Evolutionary conservation across 2,113 vertebrate species (phyloP).

Genomic region (Zeus faber): DNA sequence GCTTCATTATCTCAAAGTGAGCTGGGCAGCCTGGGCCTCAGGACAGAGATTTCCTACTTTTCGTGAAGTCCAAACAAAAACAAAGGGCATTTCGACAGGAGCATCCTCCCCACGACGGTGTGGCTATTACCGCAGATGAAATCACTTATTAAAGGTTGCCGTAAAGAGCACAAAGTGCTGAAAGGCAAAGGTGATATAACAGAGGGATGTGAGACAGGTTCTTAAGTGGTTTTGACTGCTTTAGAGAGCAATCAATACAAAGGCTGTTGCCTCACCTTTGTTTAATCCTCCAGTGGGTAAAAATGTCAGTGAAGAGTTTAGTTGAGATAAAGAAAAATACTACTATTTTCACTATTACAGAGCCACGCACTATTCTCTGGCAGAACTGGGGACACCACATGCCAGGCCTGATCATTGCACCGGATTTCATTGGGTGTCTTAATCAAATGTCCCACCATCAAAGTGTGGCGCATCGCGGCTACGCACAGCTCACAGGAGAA

Average conservation of each 20-base stretch:
- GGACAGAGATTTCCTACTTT: constrained; percentile 55
- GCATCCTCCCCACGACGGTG: constrained; percentile 6
- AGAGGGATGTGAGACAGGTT: constrained; percentile 29
- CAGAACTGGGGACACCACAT: not conserved
- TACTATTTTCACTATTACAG: too few species aligned
- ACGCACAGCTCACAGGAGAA: not conserved
- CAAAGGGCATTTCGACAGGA: constrained; percentile 40
- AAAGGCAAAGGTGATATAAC: constrained; percentile 55
- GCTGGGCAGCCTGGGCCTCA: constrained; percentile 27
- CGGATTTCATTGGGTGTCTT: not conserved
- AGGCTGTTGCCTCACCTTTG: constrained; percentile 26
- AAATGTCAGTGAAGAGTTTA: constrained; percentile 18
- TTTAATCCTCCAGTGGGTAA: constrained; percentile 12
- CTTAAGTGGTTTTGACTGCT: constrained; percentile 53
- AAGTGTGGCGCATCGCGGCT: not conserved
- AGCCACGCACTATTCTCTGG: not conserved
- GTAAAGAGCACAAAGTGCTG: constrained; percentile 51
- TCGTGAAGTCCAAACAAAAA: constrained; percentile 23
- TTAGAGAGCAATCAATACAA: constrained; percentile 49
- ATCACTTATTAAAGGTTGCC: constrained; percentile 59
- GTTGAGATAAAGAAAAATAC: not conserved
- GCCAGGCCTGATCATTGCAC: not conserved
- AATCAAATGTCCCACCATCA: not conserved
- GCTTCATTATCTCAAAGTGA: constrained; percentile 35
- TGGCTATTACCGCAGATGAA: constrained; percentile 49